Evolutionary conservation across 2,888 invertebrate species (phyloP).

Genomic region (Unio delphinus): DNA sequence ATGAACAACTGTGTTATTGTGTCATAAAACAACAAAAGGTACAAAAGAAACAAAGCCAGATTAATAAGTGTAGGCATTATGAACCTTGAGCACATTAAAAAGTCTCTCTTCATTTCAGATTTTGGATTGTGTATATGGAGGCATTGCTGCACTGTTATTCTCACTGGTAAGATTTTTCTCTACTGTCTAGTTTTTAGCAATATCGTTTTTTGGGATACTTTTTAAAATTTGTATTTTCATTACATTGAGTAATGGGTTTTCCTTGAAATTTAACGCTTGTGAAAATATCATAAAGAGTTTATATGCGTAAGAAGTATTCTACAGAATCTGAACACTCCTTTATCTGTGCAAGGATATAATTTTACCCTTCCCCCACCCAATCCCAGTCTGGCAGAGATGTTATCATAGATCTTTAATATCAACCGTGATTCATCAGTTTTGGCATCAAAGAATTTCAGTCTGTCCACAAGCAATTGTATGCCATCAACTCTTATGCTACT

Average conservation of each 20-base stretch:
- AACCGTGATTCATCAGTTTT: too few species aligned
- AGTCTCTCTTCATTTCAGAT: constrained; percentile 52
- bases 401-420: too few species aligned
- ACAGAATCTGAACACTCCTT: too few species aligned
- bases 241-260: not conserved
- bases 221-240: not conserved
- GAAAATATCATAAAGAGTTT: too few species aligned
- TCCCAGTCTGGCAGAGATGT: too few species aligned
- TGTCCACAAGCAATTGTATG: too few species aligned
- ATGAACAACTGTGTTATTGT: not conserved
- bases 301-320: too few species aligned
- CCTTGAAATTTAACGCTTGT: not conserved
- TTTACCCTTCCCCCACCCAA: too few species aligned
- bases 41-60: not conserved
- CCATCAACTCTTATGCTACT: too few species aligned
- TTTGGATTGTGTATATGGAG: constrained; percentile 74
- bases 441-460: too few species aligned
- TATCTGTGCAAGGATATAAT: too few species aligned
- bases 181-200: not conserved
- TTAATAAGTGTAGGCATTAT: not conserved
- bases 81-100: not conserved
- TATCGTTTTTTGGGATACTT: not conserved
- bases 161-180: constrained; percentile 73
- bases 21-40: not conserved
- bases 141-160: constrained; percentile 75